A percentile compares a stretch with the other conserved stretches of the same genome.
These are phyloP conservation scores for Nomada lathburiana DNA, from an alignment of 2,888 invertebrate species.

Conservation along the genomic window DNA sequence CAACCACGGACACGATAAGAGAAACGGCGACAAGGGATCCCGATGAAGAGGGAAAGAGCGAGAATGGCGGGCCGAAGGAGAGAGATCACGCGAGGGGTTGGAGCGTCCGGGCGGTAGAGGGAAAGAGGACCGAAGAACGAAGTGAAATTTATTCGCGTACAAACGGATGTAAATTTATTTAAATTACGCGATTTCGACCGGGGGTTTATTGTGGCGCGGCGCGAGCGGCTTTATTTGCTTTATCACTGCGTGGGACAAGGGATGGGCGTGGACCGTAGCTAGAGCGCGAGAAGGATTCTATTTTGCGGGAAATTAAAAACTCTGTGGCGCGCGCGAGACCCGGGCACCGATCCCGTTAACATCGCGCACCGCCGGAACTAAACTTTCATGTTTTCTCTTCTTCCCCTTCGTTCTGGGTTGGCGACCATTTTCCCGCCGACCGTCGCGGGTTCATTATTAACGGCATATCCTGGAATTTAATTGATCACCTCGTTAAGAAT, in stretches of 20 bases:
- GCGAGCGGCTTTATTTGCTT: constrained; percentile 82
- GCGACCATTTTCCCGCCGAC: not conserved
- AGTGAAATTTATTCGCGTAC: constrained; percentile 81
- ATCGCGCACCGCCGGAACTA: constrained; percentile 47
- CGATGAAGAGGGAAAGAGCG: constrained; percentile 10
- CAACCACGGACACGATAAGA: constrained; percentile 46
- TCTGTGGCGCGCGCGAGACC: constrained; percentile 60
- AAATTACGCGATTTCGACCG: constrained; percentile 83
- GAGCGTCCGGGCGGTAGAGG: constrained; percentile 17
- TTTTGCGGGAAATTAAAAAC: constrained; percentile 81
- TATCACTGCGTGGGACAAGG: constrained; percentile 82
- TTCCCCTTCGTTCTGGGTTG: not conserved
- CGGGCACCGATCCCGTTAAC: constrained; percentile 56
- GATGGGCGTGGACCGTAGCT: constrained; percentile 80
- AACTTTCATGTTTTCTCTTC: constrained; percentile 18
- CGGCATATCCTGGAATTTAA: constrained; percentile 22
- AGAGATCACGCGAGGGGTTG: not conserved
- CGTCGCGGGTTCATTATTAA: constrained; percentile 12
- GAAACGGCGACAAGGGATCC: constrained; percentile 28
- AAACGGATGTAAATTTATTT: constrained; percentile 84
- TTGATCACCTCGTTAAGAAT: constrained; percentile 21
- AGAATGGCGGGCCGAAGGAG: constrained; percentile 19
- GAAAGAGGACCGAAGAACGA: constrained; percentile 74
- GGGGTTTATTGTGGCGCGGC: constrained; percentile 82
- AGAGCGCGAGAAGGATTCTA: constrained; percentile 77